These are phyloP conservation scores for Luperina nickerlii DNA, from an alignment of 2,888 invertebrate genomes.

Conservation along the genomic window DNA sequence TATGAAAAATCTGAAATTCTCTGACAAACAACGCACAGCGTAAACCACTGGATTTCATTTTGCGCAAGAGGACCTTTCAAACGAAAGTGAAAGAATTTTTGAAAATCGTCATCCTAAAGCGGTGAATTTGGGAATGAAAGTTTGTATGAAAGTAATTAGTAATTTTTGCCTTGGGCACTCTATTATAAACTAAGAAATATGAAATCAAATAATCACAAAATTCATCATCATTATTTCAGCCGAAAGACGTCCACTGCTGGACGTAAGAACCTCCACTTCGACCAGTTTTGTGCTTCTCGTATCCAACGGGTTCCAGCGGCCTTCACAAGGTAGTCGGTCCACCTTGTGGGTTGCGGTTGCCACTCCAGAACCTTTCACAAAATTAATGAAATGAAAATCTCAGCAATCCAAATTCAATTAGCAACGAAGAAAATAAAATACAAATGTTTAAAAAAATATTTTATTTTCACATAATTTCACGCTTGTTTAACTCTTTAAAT, in stretches of 20 bases:
- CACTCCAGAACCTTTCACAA: not conserved
- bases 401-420: not conserved
- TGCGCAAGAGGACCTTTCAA: not conserved
- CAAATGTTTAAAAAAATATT: not conserved
- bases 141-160: not conserved
- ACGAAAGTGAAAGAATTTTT: not conserved
- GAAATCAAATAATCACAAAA: not conserved
- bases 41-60: not conserved
- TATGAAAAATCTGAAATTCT: not conserved
- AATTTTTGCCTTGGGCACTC: not conserved
- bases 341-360: no score
- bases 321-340: no score
- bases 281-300: no score
- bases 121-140: not conserved
- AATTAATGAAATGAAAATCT: not conserved
- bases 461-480: constrained; percentile 8
- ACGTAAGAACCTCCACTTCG: no score
- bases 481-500: constrained; percentile 27
- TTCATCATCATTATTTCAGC: no score
- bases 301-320: no score
- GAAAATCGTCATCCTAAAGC: not conserved
- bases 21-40: not conserved
- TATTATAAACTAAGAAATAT: not conserved
- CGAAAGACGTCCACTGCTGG: no score
- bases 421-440: not conserved